Evolutionary conservation across 2,888 invertebrate genomes (phyloP).

Genomic region (Hypselothyrea guttata): DNA sequence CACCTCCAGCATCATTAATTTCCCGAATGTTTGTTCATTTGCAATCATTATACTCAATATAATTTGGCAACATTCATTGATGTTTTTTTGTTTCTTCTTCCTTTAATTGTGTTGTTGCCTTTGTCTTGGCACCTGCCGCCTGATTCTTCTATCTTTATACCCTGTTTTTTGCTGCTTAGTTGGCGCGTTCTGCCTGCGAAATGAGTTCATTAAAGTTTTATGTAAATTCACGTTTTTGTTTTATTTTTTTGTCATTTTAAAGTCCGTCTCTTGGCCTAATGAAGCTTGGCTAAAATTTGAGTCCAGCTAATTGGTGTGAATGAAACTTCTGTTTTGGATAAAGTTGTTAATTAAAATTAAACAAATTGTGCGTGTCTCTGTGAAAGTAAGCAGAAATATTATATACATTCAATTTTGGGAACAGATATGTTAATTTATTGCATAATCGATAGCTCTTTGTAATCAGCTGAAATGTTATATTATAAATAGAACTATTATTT

Average conservation of each 20-base stretch:
- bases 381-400: not conserved
- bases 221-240: constrained; percentile 43
- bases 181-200: constrained; percentile 49
- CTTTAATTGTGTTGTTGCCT: constrained; percentile 17
- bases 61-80: constrained; percentile 21
- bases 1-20: not conserved
- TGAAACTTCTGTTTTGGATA: constrained; percentile 30
- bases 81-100: constrained; percentile 31
- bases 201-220: constrained; percentile 64
- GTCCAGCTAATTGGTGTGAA: constrained; percentile 24
- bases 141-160: not conserved
- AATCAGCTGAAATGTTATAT: no score
- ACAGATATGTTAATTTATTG: not conserved
- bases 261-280: not conserved
- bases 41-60: constrained; percentile 15
- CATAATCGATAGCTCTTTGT: not conserved
- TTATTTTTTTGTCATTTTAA: constrained; percentile 18
- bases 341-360: constrained; percentile 50
- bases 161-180: constrained; percentile 39
- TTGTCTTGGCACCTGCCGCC: constrained; percentile 46
- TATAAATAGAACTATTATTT: no score
- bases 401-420: not conserved
- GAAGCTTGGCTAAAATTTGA: no score
- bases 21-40: constrained; percentile 23
- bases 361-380: constrained; percentile 29